These are phyloP conservation scores for Halcyon chelicuti DNA, from an alignment of 2,797 vertebrate species.

Conservation along the genomic window DNA sequence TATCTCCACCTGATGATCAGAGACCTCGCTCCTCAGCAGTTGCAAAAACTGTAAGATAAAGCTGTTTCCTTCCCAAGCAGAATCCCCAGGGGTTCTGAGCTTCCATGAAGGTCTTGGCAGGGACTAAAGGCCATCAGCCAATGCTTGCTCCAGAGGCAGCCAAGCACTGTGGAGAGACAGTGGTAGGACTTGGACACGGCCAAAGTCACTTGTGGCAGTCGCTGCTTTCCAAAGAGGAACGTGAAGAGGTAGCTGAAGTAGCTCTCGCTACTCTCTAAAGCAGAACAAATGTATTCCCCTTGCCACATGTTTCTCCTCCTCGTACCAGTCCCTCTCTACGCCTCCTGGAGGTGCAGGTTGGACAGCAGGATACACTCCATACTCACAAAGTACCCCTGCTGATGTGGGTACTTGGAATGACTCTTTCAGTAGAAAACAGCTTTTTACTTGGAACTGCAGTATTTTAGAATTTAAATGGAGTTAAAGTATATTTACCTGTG, in stretches of 20 bases:
- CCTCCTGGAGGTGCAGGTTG: not conserved
- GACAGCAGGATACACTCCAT: not conserved
- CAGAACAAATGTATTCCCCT: not conserved
- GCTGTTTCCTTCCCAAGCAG: not conserved
- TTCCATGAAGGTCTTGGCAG: not conserved
- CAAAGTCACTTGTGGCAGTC: not conserved
- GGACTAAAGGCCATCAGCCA: not conserved
- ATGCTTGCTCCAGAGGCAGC: not conserved
- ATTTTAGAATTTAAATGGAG: not conserved
- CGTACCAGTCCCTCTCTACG: not conserved
- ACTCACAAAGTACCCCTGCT: not conserved
- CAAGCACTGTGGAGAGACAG: not conserved
- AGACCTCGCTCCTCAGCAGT: not conserved
- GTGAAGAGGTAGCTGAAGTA: not conserved
- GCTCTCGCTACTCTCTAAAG: not conserved
- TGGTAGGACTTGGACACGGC: accelerated
- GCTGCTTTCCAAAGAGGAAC: not conserved
- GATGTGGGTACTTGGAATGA: not conserved
- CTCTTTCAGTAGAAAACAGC: not conserved
- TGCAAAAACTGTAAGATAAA: not conserved
- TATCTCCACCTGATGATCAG: not conserved
- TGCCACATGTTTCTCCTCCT: not conserved
- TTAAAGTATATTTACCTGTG: not conserved
- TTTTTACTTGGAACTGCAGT: not conserved
- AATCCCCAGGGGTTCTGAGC: not conserved